Percentiles rank a stretch among this genome's conserved stretches.
Conservation (phyloP, 2,888 invertebrate species). For the Priocnemis perturbator region DNA sequence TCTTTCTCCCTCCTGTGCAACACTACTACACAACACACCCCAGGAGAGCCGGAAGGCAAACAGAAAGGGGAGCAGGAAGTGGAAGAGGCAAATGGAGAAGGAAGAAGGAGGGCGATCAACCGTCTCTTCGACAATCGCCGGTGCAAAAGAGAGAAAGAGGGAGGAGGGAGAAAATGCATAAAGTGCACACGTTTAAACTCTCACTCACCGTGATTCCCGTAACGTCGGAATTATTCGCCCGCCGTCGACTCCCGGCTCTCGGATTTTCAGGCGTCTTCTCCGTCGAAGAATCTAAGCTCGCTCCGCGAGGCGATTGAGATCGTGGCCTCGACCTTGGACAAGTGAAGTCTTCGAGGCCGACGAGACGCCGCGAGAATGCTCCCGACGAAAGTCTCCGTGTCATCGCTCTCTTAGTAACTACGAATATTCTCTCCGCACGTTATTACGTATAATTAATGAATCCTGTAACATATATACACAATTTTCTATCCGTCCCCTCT, state of each 20-base stretch:
- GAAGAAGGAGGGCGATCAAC: conserved; percentile 26
- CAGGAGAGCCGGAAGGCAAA: too few relatives aligned
- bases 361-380: too few relatives aligned
- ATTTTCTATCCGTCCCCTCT: conserved; percentile 2
- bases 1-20: background rate
- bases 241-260: background rate
- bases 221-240: background rate
- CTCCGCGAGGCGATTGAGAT: too few relatives aligned
- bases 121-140: conserved; percentile 24
- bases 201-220: background rate
- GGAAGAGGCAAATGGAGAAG: background rate
- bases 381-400: too few relatives aligned
- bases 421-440: background rate
- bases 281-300: too few relatives aligned
- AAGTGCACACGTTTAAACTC: conserved; percentile 10
- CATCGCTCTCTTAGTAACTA: background rate
- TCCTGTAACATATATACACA: background rate
- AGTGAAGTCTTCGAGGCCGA: too few relatives aligned
- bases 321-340: too few relatives aligned
- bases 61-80: background rate
- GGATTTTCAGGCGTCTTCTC: too few relatives aligned
- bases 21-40: too few relatives aligned
- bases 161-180: background rate
- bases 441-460: background rate
- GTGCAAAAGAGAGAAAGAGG: conserved; percentile 7